Evolutionary conservation across 2,888 invertebrate species (phyloP).

Genomic region (Stramonita haemastoma): DNA sequence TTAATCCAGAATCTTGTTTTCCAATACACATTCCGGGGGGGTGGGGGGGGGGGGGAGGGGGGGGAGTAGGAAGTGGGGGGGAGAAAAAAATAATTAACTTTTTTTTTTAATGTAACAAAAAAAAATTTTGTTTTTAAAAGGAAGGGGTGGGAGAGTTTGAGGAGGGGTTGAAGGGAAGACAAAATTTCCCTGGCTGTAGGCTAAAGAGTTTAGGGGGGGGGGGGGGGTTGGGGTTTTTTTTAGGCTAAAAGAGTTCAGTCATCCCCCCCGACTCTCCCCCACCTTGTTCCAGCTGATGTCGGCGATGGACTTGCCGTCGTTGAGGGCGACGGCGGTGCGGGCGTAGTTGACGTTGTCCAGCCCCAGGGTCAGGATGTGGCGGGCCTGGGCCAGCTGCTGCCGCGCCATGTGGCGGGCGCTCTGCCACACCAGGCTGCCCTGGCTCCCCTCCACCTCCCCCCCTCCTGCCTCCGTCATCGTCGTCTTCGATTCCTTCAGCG

Average conservation of each 20-base stretch:
- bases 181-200: background rate
- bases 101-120: no score
- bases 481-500: conserved; percentile 61
- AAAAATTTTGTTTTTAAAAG: background rate
- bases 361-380: conserved; percentile 73
- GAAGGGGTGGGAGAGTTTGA: background rate
- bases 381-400: conserved; percentile 54
- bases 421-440: conserved; percentile 56
- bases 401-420: conserved; percentile 53
- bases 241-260: background rate
- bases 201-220: background rate
- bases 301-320: conserved; percentile 73
- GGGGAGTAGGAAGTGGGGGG: background rate
- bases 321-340: conserved; percentile 66
- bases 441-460: conserved; percentile 24
- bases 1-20: no score
- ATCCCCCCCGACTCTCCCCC: background rate
- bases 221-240: background rate
- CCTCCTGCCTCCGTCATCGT: conserved; percentile 55
- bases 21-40: background rate
- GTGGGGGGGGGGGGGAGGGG: background rate
- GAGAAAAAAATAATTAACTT: background rate
- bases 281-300: conserved; percentile 77
- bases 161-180: background rate
- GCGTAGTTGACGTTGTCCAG: conserved; percentile 73